Percentiles rank a stretch among this genome's conserved stretches.
These are phyloP conservation scores for Trissolcus brochymenae DNA, from an alignment of 2,888 invertebrate genomes.

Conservation along the genomic window DNA sequence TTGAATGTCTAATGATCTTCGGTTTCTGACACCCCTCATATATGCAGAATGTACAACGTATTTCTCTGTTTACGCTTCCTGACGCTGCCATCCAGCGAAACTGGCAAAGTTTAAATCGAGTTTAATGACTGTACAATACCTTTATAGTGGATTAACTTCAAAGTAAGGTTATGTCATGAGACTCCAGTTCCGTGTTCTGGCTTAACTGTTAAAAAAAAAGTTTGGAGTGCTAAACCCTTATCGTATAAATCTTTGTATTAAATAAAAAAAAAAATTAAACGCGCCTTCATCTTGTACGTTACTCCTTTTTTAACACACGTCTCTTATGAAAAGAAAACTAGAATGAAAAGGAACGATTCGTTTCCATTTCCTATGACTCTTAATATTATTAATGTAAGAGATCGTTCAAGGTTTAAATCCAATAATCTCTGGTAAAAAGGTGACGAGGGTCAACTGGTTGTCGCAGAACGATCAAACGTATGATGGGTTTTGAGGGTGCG, in stretches of 20 bases:
- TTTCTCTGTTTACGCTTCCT: conserved; percentile 58
- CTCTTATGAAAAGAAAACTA: not conserved
- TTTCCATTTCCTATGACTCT: conserved; percentile 11
- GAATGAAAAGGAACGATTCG: not conserved
- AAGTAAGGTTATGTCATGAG: conserved; percentile 56
- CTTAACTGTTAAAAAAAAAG: conserved; percentile 2
- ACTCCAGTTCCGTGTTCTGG: conserved; percentile 44
- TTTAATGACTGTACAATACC: conserved; percentile 59
- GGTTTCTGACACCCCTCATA: conserved; percentile 27
- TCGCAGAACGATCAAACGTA: conserved; percentile 37
- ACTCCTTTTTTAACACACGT: conserved; percentile 14
- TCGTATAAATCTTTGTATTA: not conserved
- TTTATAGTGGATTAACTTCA: conserved; percentile 58
- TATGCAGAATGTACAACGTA: conserved; percentile 56
- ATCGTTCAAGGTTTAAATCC: conserved; percentile 32
- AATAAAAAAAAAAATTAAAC: not conserved
- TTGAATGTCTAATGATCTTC: conserved; percentile 13
- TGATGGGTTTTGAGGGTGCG: conserved; percentile 29
- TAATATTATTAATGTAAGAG: conserved; percentile 29
- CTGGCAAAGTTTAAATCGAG: conserved; percentile 59
- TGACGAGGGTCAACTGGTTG: conserved; percentile 54
- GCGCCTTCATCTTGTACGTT: conserved; percentile 29
- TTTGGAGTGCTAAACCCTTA: not conserved
- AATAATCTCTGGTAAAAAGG: conserved; percentile 48
- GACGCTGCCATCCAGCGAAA: conserved; percentile 51